Base-by-base conservation (phyloP, 1,140 invertebrate genomes). In the Hypothenemus hampei region DNA sequence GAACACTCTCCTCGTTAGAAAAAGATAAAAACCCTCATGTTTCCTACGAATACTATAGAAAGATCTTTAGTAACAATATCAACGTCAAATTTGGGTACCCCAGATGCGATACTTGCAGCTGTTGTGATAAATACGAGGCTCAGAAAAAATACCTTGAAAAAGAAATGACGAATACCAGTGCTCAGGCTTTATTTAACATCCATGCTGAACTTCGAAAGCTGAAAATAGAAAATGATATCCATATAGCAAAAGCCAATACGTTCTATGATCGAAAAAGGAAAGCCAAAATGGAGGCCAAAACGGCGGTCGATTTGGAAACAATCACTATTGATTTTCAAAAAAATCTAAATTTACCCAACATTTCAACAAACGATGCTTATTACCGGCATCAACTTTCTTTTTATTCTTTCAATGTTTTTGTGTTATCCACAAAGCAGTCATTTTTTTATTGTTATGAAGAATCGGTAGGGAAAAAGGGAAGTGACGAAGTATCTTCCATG, bases 191-290 rank as follows among this genome's bases (percentile, higher is more conserved):
- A n/a, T n/a, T n/a, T n/a, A 22, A 49, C 10, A 36, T 37, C 19
- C 5, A 44, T 33, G 20, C 4, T 4, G 35, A 19, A 39, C 22
- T 49, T 7, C 20, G n/a, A 4, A 26, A 36, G 35, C 20, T 49
- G 6, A 21, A 36, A 47, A 16, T 40, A 19, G n/a, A 39, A 49
- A 56, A 56, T 26, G 22, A 56, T 16, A 4, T 48, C 10, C 53
- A 56, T 18, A 56, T 39, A 40, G 37, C 21, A 43, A 51, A 57
- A 33, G 33, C 53, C 8, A 15, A 56, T 23, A 2, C 2, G 2
- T 64, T 62, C 53, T 63, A 64, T 26, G 57, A 44, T 11, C 50
- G 52, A 46, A 66, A 65, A 57, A 36, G 44, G 31, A 19, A 45
- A 10, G 57, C 40, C 16, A 53, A 56, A 37, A 23, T 31, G 23